Evolutionary conservation across 2,888 invertebrate species (phyloP), one percentile per base, ranked within the genome.

Genomic region (Nomada ferruginata): DNA sequence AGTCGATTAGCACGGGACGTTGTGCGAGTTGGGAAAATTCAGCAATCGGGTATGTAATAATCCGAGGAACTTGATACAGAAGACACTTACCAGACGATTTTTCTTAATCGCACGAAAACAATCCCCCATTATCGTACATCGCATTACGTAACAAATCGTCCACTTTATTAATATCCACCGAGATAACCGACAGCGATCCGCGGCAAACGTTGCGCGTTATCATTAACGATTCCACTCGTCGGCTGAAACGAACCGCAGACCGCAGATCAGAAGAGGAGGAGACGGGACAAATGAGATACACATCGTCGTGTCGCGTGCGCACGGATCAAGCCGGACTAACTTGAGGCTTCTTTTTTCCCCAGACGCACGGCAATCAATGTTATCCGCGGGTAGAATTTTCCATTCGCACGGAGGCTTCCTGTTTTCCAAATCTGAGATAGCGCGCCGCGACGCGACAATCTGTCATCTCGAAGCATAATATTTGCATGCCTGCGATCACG

Each of bases 401-500:
- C 42, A 23, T 36, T 59, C 18, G 15, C 29, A 13, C 4, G 9
- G n/a, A 13, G 10, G 44, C 50, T 59, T 44, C 11, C 50, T 20
- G 15, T 47, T 63, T 63, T 13, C 2, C 13, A 7, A 2, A 36
- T 7, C 47, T 2, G n/a, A 13, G 72, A 76, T 76, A 76, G 50
- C 63, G 26, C 23, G 63, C 42, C 57, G 29, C 26, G 47, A 11
- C 29, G 15, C 13, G 23, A 11, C 18, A 13, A 23, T 44, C 47
- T 11, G 23, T 26, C 29, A 29, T 2, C 26, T 11, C 29, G 13
- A 1, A 15, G 9, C 13, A 15, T 26, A 23, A 53, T 44, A 13
- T 69, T 53, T 13, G 53, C 42, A 10, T 11, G 15, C 20, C 2
- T 1, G 11, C 57, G 2, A 10, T 2, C 15, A 4, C 3, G 47